Conservation (phyloP, 2,888 invertebrate genomes). For the Drosophila kambysellisi region DNA sequence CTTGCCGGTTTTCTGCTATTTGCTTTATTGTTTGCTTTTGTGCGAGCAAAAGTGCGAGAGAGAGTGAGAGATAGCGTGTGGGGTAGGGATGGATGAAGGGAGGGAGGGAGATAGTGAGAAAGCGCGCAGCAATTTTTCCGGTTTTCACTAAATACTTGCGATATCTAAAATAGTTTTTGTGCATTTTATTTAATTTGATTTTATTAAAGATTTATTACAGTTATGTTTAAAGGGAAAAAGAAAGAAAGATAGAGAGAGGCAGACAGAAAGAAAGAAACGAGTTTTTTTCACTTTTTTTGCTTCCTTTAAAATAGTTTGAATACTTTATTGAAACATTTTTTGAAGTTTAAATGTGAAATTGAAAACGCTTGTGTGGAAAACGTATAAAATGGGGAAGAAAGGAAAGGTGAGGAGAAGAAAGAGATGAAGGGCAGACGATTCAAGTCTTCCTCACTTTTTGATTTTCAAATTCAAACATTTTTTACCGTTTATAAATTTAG, state of each 20-base stretch:
- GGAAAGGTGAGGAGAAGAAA: background rate
- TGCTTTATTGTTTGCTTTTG: constrained; percentile 71
- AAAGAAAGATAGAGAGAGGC: background rate
- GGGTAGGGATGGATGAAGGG: background rate
- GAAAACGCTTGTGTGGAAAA: too few species aligned
- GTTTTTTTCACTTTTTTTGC: background rate
- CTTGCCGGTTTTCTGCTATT: constrained; percentile 74
- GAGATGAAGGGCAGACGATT: background rate
- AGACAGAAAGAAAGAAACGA: background rate
- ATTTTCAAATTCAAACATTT: background rate
- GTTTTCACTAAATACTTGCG: background rate
- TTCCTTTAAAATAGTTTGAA: background rate
- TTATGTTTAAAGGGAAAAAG: background rate
- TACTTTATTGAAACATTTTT: background rate
- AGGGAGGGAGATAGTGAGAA: background rate
- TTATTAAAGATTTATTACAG: background rate
- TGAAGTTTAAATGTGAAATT: background rate
- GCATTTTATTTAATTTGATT: too few species aligned
- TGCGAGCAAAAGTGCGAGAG: background rate
- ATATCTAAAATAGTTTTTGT: background rate
- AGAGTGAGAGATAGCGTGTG: background rate
- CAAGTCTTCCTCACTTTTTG: background rate
- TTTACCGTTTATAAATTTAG: background rate
- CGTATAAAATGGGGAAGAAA: too few species aligned
- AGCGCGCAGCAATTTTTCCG: background rate